phyloP scores from a whole-genome alignment of 1,140 invertebrate species.

The Scaptomyza graminum region DNA sequence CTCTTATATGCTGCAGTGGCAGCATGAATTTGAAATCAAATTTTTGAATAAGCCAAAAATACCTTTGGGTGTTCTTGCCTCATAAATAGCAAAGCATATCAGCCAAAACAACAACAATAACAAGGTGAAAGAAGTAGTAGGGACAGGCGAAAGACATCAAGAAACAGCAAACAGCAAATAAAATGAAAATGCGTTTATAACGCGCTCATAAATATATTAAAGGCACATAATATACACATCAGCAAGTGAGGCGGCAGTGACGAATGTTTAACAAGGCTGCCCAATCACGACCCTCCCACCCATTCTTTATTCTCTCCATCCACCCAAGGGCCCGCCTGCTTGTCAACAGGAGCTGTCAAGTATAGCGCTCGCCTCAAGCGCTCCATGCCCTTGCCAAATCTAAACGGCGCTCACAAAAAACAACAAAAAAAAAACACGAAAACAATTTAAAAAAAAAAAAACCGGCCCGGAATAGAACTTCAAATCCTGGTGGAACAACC shows the following conservation, averaged over 20 bases:
- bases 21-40: conserved; percentile 76
- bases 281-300: conserved; percentile 13
- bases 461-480: conserved; percentile 15
- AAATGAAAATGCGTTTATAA: conserved; percentile 82
- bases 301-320: background rate
- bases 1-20: conserved; percentile 52
- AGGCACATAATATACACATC: conserved; percentile 81
- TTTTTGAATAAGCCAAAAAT: conserved; percentile 61
- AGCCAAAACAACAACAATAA: conserved; percentile 29
- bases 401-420: conserved; percentile 36
- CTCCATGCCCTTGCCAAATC: conserved; percentile 34
- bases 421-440: conserved; percentile 66
- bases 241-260: conserved; percentile 60
- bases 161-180: conserved; percentile 60
- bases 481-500: background rate
- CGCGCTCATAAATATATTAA: conserved; percentile 82
- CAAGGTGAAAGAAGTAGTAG: background rate
- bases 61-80: conserved; percentile 64
- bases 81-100: conserved; percentile 55
- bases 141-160: background rate
- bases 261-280: conserved; percentile 61
- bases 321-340: conserved; percentile 7
- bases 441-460: too few relatives aligned
- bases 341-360: conserved; percentile 65
- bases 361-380: conserved; percentile 62